Base-by-base conservation (phyloP, 2,888 invertebrate genomes). In the Serrognathus titanus region DNA sequence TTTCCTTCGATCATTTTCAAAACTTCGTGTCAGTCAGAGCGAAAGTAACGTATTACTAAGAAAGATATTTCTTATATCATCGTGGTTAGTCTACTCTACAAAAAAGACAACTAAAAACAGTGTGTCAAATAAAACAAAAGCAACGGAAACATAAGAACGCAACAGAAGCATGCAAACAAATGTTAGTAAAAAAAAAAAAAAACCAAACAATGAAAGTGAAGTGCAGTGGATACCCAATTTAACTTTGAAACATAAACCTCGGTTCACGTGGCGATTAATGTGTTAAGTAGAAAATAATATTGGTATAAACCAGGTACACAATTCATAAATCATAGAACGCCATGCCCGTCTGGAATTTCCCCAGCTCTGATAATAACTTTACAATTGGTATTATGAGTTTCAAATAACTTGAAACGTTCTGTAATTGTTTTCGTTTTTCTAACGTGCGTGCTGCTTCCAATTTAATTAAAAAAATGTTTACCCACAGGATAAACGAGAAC, bases 191-290 rank as follows among this genome's bases (percentile, higher is more conserved):
- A 67, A 63, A 65, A 66, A n/a, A n/a, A n/a, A 58, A 53, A n/a
- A 51, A 63, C 68, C 65, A 71, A 67, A 67, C 68, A 70, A 62
- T 62, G 58, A 67, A 66, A 62, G 67, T 65, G 68, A 66, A 67
- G 74, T 73, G 72, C 71, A 43, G 45, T 57, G 71, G 69, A 69
- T 53, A 69, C n/a, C n/a, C n/a, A n/a, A n/a, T n/a, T n/a, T n/a
- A n/a, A n/a, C n/a, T n/a, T n/a, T n/a, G n/a, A n/a, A n/a, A n/a
- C n/a, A n/a, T n/a, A n/a, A n/a, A n/a, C n/a, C n/a, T n/a, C n/a
- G n/a, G n/a, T n/a, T n/a, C n/a, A n/a, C n/a, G n/a, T n/a, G n/a
- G n/a, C n/a, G n/a, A n/a, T n/a, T n/a, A n/a, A n/a, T n/a, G n/a
- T n/a, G n/a, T n/a, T n/a, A n/a, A n/a, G n/a, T n/a, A n/a, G n/a